These are phyloP conservation scores for Celastrina argiolus DNA, from an alignment of 2,888 invertebrate species.

Conservation along the genomic window DNA sequence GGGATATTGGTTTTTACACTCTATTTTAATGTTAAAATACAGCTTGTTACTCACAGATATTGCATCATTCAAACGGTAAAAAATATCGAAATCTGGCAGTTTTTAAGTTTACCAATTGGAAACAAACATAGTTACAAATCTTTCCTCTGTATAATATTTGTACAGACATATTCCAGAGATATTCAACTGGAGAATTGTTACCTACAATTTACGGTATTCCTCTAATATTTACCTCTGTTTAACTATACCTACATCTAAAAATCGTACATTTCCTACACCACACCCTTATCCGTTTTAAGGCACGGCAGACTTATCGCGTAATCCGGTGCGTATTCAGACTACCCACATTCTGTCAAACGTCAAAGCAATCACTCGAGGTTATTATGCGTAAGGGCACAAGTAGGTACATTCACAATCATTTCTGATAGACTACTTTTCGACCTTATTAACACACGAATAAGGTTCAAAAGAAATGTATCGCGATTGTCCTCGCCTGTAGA, in stretches of 20 bases:
- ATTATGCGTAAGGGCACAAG: conserved; percentile 28
- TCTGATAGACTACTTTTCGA: background rate
- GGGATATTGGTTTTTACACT: no score
- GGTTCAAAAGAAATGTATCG: background rate
- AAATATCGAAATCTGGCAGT: no score
- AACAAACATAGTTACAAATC: no score
- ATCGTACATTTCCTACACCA: conserved; percentile 4
- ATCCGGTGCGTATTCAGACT: background rate
- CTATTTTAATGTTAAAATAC: no score
- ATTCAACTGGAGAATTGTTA: background rate
- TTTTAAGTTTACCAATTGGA: no score
- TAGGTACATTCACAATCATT: conserved; percentile 25
- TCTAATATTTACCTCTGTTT: background rate
- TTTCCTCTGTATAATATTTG: no score
- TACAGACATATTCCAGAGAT: background rate
- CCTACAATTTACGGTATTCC: background rate
- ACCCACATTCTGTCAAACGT: conserved; percentile 30
- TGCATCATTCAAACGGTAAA: no score
- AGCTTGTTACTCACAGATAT: no score
- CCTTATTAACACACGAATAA: background rate
- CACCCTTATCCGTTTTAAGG: background rate
- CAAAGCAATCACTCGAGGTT: conserved; percentile 36
- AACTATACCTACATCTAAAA: background rate
- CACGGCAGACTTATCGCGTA: conserved; percentile 7
- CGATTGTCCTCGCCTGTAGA: background rate